Evolutionary conservation across 2,113 vertebrate species (phyloP).

Genomic region (Sterrhoptilus dennistouni): DNA sequence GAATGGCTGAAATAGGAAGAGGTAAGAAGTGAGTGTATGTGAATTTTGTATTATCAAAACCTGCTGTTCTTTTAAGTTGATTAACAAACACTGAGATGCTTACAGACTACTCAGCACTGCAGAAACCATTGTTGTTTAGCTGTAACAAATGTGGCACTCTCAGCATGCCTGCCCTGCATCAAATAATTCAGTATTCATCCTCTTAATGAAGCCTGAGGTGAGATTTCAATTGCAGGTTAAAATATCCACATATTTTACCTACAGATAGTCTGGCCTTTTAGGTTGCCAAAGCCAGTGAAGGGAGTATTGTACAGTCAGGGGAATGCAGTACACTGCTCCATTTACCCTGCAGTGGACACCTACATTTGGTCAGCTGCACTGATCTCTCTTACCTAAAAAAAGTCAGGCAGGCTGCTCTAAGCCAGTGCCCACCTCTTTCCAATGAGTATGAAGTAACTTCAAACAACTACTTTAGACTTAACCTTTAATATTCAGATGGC

Average conservation of each 20-base stretch:
- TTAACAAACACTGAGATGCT: background rate
- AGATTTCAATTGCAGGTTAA: background rate
- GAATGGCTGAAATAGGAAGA: background rate
- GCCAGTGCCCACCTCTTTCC: background rate
- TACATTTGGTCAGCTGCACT: background rate
- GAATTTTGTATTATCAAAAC: background rate
- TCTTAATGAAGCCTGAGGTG: background rate
- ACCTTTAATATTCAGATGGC: background rate
- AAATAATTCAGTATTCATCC: background rate
- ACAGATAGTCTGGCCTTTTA: background rate
- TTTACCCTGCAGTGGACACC: background rate
- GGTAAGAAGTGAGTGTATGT: background rate
- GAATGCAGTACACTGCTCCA: background rate
- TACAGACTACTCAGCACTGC: background rate
- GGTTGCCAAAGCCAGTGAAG: background rate
- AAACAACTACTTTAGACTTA: background rate
- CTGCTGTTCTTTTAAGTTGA: background rate
- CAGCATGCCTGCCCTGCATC: background rate
- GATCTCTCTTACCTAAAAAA: background rate
- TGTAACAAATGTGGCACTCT: background rate
- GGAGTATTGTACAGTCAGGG: background rate
- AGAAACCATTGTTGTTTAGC: background rate
- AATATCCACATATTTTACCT: background rate
- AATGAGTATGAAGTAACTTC: background rate
- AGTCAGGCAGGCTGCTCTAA: background rate